A percentile compares a stretch with the other conserved stretches of the same genome.
phyloP scores from a whole-genome alignment of 2,113 vertebrate genomes.

The Anarrhichthys ocellatus region DNA sequence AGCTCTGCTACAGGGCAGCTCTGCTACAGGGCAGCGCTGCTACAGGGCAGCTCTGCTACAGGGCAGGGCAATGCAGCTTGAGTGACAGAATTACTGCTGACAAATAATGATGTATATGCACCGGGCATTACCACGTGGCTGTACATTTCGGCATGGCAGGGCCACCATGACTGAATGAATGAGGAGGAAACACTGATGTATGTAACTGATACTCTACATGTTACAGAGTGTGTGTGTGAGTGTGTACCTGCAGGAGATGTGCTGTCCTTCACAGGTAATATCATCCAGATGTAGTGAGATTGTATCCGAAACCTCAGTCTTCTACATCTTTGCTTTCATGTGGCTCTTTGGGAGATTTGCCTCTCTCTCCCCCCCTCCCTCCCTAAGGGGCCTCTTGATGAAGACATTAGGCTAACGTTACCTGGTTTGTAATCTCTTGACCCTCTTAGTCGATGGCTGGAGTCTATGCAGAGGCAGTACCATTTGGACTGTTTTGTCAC shows the following conservation, averaged over 20 bases:
- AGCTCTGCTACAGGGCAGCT: too few species aligned
- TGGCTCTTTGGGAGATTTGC: background rate
- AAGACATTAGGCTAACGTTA: too few species aligned
- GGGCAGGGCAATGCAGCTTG: too few species aligned
- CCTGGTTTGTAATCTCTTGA: too few species aligned
- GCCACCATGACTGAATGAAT: background rate
- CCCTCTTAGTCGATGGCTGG: too few species aligned
- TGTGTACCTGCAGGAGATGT: background rate
- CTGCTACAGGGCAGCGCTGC: too few species aligned
- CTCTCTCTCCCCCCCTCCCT: too few species aligned
- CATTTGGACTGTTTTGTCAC: too few species aligned
- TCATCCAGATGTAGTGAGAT: background rate
- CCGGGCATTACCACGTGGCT: background rate
- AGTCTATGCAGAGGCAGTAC: too few species aligned
- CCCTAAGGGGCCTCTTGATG: too few species aligned
- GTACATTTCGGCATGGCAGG: background rate
- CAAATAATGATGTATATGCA: background rate
- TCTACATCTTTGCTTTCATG: background rate
- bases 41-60: too few species aligned
- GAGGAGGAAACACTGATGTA: background rate
- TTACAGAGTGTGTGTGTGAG: background rate
- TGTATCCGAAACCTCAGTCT: background rate
- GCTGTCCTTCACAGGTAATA: background rate
- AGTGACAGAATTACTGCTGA: background rate
- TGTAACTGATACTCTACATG: background rate